Base-by-base conservation (phyloP, 2,888 invertebrate species). In the Selenia dentaria region DNA sequence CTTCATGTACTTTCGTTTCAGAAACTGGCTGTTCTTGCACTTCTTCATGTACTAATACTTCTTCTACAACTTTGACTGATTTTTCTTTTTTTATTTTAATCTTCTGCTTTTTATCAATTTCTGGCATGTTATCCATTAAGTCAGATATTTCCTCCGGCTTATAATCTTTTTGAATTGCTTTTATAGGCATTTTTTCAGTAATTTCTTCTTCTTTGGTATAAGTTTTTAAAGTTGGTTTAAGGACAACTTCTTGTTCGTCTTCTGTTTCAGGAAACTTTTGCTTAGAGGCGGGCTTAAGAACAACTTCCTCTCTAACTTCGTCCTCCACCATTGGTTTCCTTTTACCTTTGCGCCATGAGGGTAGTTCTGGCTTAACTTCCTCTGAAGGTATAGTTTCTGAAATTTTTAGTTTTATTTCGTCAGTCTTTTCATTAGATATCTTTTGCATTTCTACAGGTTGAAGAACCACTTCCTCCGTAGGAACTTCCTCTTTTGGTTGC, bases 241-340 rank as follows among this genome's bases (percentile, higher is more conserved):
- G 59, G 3, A 64, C 59, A 0, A 86, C 74, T 57, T 88, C 83
- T 57, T 87, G 79, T 5, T 2, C 2, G 1, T 25, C 25, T 10
- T 3, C 6, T 3, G 1, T 25, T 25, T 25, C 25, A 9, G 10
- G 25, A 5, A 10, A 2, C 6, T 25, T 25, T 10, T 25, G 25
- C 2, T 25, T 25, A 9, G 25, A 10, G 20, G 84, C 60, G 0
- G 92, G 92, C 47, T 92, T 92, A 0, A 93, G 72, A 13, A 74
- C 68, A 0, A 92, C 68, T 46, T 84, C 57, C 46, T 66, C 64
- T 12, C 71, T 68, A 12, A 70, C 59, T 57, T 78, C 74, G 53
- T 84, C 83, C 57, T 83, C 75, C 39, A 8, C 20, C 25, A 75
- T 72, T 2, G 77, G 74, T 41, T 67, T 78, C 27, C 67, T 65